phyloP scores from a whole-genome alignment of 2,888 invertebrate genomes.

The Lymantria dispar region DNA sequence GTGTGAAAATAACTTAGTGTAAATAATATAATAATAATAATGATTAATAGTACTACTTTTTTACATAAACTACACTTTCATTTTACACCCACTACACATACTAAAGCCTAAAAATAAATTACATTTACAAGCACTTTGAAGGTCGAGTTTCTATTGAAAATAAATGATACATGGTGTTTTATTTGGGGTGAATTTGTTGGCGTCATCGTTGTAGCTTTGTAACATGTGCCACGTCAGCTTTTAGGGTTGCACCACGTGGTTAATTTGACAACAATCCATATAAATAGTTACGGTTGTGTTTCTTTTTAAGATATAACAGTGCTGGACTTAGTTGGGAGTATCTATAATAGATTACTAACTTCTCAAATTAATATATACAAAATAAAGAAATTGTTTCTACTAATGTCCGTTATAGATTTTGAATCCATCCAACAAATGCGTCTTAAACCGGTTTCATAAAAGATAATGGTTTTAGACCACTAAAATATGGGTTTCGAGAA shows the following conservation, averaged over 20 bases:
- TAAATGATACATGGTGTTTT: slow-evolving; percentile 30
- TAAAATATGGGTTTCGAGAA: no score
- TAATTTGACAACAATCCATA: slow-evolving; percentile 23
- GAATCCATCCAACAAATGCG: no score
- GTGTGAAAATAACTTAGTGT: no score
- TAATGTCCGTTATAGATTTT: no score
- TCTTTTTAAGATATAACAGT: background rate
- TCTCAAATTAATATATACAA: no score
- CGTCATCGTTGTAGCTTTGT: slow-evolving; percentile 44
- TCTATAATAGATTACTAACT: no score
- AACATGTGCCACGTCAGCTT: slow-evolving; percentile 35
- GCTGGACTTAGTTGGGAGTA: no score
- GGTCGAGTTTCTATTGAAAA: slow-evolving; percentile 19
- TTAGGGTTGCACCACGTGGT: slow-evolving; percentile 26
- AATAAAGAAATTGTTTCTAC: no score
- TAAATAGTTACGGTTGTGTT: slow-evolving; percentile 11
- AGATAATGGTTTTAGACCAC: no score
- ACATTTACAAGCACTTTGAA: slow-evolving; percentile 9
- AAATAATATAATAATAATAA: no score
- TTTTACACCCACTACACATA: background rate
- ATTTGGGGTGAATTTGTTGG: slow-evolving; percentile 48
- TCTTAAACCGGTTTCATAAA: no score
- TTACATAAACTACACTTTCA: background rate
- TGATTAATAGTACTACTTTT: background rate
- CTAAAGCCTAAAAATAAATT: slow-evolving; percentile 5